Evolutionary conservation across 1,140 invertebrate genomes (phyloP).

Genomic region (Brachionus sp.): DNA sequence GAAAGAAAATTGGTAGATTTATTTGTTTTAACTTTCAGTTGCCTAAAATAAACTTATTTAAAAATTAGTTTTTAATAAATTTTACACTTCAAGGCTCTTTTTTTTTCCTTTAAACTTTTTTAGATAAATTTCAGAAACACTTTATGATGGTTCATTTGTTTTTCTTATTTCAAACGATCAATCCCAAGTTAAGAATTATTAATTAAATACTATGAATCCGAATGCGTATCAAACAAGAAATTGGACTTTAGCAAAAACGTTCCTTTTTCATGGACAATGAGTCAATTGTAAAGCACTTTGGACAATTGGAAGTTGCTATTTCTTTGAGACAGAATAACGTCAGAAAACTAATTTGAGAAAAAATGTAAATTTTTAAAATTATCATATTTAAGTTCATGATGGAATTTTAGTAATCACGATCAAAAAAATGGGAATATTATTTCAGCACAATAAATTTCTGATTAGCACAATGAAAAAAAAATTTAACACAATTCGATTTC

Average conservation of each 20-base stretch:
- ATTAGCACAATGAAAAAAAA: too few species aligned
- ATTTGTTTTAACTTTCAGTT: background rate
- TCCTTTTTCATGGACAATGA: background rate
- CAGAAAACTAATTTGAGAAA: background rate
- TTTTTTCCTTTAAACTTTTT: background rate
- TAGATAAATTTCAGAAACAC: background rate
- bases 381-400: too few species aligned
- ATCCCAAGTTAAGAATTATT: background rate
- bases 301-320: background rate
- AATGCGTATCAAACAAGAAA: background rate
- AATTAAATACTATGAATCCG: background rate
- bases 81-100: background rate
- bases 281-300: background rate
- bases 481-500: too few species aligned
- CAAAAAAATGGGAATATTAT: too few species aligned
- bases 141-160: background rate
- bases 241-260: background rate
- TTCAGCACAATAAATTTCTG: too few species aligned
- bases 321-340: background rate
- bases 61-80: background rate
- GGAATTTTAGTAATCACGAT: too few species aligned
- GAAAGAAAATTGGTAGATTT: background rate
- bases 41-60: background rate
- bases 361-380: too few species aligned
- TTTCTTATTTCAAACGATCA: background rate